A percentile compares a stretch with the other conserved stretches of the same genome.
These are phyloP conservation scores for Tyrophagus putrescentiae DNA, from an alignment of 1,140 invertebrate species.

Conservation along the genomic window DNA sequence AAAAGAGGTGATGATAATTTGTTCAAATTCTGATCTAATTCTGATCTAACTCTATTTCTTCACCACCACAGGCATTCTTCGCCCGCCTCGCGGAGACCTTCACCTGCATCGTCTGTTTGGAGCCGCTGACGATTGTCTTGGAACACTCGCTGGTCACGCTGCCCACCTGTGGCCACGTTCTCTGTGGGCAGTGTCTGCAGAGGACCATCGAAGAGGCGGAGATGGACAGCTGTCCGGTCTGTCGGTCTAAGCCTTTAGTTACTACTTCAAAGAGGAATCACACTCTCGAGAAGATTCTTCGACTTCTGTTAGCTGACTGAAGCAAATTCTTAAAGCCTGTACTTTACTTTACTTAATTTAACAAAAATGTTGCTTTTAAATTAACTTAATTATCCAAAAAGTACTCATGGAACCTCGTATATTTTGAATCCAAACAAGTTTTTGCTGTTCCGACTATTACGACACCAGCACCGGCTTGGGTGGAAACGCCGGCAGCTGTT, in stretches of 20 bases:
- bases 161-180: slow-evolving; percentile 22
- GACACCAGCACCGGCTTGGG: too few species aligned
- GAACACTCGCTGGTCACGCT: background rate
- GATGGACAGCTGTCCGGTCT: slow-evolving; percentile 24
- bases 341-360: too few species aligned
- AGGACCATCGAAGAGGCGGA: slow-evolving; percentile 18
- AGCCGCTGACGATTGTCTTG: background rate
- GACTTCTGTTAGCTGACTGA: too few species aligned
- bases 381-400: too few species aligned
- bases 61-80: background rate
- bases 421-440: too few species aligned
- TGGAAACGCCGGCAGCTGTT: too few species aligned
- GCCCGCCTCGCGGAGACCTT: background rate
- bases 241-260: background rate
- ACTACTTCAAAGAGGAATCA: too few species aligned
- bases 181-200: slow-evolving; percentile 21
- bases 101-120: background rate
- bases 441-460: too few species aligned
- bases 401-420: too few species aligned
- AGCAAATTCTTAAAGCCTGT: too few species aligned
- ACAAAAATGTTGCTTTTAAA: too few species aligned
- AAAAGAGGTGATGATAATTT: background rate
- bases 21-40: background rate
- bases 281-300: too few species aligned
- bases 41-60: background rate